These are phyloP conservation scores for Hycleus cichorii DNA, from an alignment of 1,140 invertebrate species.

Conservation along the genomic window DNA sequence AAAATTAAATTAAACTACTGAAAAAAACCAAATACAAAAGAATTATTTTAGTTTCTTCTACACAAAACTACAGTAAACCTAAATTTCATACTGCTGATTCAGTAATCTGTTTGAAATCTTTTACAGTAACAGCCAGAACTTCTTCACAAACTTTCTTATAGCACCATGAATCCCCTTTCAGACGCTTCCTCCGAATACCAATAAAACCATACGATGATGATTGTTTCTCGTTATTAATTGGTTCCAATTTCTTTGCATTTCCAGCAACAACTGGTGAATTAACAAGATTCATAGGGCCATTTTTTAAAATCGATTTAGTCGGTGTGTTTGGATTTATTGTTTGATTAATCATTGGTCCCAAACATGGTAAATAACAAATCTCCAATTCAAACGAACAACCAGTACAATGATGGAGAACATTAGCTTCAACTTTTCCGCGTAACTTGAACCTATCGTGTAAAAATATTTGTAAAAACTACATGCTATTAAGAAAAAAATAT, in stretches of 20 bases:
- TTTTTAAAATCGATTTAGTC: constrained; percentile 29
- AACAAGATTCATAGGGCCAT: constrained; percentile 18
- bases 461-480: background rate
- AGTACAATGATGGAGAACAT: constrained; percentile 35
- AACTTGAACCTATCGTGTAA: constrained; percentile 50
- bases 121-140: constrained; percentile 55
- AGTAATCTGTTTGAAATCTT: constrained; percentile 34
- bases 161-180: no score
- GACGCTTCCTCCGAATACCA: no score
- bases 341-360: constrained; percentile 22
- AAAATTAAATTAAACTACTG: no score
- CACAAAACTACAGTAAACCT: no score
- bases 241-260: background rate
- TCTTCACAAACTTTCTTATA: constrained; percentile 73
- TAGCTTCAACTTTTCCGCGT: constrained; percentile 51
- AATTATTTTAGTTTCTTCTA: no score
- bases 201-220: no score
- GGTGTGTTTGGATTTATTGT: constrained; percentile 1
- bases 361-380: constrained; percentile 57
- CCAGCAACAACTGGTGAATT: background rate
- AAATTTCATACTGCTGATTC: constrained; percentile 28
- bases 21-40: no score
- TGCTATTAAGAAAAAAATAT: background rate
- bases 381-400: constrained; percentile 72
- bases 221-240: no score